Evolutionary conservation across 2,888 invertebrate species (phyloP), one percentile per base, ranked within the genome.

Genomic region (Enchytraeus crypticus): DNA sequence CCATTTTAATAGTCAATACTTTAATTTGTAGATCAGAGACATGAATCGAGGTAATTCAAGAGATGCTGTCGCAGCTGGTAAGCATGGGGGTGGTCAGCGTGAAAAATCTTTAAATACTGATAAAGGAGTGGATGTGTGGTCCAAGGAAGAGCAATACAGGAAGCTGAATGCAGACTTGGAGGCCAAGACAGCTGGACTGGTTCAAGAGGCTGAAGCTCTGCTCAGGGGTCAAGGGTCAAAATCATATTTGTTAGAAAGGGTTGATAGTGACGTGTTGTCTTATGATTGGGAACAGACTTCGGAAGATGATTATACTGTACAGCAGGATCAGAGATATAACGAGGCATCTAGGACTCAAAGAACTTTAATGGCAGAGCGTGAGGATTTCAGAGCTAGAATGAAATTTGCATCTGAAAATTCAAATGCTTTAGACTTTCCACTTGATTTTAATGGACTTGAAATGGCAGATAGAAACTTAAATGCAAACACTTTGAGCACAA

Each of bases 161-260:
- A 71, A 75, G 56, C 66, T 78, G 23, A 79, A 79, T 73, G 77
- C 72, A 46, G 77, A 77, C 61, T 62, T 79, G 2, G 79, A 79
- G 65, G 75, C 75, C 3, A 77, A 74, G 64, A 78, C 78, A 51
- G 78, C 78, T 0, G 71, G 67, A 57, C 69, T 78, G n/a, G 76
- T 79, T 5, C 70, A 68, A 59, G 79, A 79, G 62, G 78, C 79
- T 18, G 79, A 79, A 58, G 70, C 73, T 69, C 75, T 78, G 5
- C 29, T 57, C 21, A 49, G 64, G 60, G 55, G 55, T 38, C 58
- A 62, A n/a, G 61, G 61, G 33, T 62, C 67, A 29, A 73, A 72
- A 57, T 68, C 73, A 8, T 69, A 72, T 11, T 60, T 75, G 14
- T 64, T 77, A 49, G 76, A 77, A 58, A 75, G 74, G 60, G 75